Percentiles rank a stretch among this genome's conserved stretches.
These are phyloP conservation scores for Cheirogaleus medius DNA, from an alignment of 2,113 vertebrate genomes.

Conservation along the genomic window DNA sequence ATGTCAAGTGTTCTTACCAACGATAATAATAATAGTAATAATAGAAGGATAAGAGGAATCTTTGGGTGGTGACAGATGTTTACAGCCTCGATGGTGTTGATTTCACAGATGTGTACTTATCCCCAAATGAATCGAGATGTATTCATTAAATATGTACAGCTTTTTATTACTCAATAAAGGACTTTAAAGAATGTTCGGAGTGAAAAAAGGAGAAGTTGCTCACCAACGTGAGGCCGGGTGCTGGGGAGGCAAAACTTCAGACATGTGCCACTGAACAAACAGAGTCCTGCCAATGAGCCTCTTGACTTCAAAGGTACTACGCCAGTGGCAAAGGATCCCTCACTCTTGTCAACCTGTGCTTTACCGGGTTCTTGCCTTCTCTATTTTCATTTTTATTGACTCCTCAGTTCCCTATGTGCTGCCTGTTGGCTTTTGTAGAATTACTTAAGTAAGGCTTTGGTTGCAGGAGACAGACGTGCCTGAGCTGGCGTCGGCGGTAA, in stretches of 20 bases:
- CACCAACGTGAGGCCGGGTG: neutral
- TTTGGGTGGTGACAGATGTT: neutral
- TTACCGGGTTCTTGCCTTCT: neutral
- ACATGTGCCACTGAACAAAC: accelerated
- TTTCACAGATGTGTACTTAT: neutral
- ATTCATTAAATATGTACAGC: neutral
- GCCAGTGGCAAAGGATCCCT: neutral
- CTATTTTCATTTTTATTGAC: neutral
- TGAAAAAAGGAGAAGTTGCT: neutral
- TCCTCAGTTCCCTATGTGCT: neutral
- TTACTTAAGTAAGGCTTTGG: neutral
- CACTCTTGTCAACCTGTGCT: accelerated
- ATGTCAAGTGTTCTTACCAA: neutral
- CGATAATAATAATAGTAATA: neutral
- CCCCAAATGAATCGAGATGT: neutral
- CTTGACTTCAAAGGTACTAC: accelerated
- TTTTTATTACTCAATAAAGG: neutral
- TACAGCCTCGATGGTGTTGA: neutral
- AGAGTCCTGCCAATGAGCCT: neutral
- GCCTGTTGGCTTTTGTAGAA: neutral
- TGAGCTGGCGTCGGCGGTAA: neutral
- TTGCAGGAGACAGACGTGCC: neutral
- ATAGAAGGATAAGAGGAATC: neutral
- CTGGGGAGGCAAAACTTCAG: neutral
- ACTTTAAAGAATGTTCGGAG: neutral